phyloP scores from a whole-genome alignment of 2,797 vertebrate species.

The Spea hammondii region DNA sequence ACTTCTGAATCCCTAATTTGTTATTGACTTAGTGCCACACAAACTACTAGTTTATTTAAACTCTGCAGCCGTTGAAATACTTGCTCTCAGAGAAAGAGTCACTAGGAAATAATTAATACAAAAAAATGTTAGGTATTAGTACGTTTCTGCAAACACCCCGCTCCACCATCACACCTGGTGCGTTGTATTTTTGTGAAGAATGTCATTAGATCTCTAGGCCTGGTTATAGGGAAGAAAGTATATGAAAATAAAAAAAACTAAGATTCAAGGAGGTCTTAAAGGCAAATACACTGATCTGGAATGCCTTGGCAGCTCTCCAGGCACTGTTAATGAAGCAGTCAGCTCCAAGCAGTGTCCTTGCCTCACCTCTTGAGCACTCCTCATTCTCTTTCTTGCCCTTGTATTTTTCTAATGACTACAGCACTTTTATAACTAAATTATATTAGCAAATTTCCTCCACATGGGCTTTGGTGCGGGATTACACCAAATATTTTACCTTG shows the following conservation, averaged over 20 bases:
- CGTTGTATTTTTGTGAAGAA: neutral
- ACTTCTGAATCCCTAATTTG: constrained; percentile 1
- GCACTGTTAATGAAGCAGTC: constrained; percentile 61
- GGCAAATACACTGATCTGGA: constrained; percentile 51
- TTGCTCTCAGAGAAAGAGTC: neutral
- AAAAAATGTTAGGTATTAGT: neutral
- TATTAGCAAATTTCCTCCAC: constrained; percentile 19
- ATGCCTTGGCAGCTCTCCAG: constrained; percentile 58
- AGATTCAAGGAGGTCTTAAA: constrained; percentile 50
- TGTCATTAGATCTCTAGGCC: constrained; percentile 6
- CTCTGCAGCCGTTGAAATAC: neutral
- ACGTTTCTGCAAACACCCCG: neutral
- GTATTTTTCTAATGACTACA: constrained; percentile 11
- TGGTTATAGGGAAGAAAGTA: constrained; percentile 42
- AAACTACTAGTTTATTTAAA: neutral
- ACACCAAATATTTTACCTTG: constrained; percentile 11
- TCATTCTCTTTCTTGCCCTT: constrained; percentile 27
- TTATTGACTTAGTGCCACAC: neutral
- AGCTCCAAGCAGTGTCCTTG: constrained; percentile 46
- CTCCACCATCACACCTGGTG: neutral
- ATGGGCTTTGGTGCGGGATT: neutral
- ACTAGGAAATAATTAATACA: neutral
- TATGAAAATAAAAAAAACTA: constrained; percentile 22
- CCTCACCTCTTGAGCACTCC: constrained; percentile 53
- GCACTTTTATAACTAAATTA: constrained; percentile 26